Conservation (phyloP, 1,140 invertebrate species). For the Tyrophagus putrescentiae region DNA sequence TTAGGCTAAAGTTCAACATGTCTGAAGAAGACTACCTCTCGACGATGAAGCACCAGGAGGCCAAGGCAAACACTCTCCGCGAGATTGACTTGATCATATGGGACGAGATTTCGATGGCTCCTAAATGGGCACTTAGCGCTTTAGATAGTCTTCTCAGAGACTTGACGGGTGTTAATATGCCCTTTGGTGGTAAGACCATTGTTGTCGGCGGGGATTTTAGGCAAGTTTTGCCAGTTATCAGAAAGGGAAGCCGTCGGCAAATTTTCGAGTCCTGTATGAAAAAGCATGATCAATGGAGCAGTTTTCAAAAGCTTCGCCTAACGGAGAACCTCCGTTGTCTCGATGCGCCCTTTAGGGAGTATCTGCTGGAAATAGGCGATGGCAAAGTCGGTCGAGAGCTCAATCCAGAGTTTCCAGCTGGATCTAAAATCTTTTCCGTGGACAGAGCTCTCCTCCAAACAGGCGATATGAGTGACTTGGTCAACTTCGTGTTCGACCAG, state of each 20-base stretch:
- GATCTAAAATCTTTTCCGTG: not conserved
- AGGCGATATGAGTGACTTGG: not conserved
- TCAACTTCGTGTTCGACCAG: not conserved
- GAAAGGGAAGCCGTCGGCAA: slow-evolving; percentile 30
- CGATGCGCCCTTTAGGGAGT: not conserved
- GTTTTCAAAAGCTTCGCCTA: slow-evolving; percentile 19
- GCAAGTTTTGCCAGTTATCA: slow-evolving; percentile 37
- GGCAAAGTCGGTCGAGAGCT: not conserved
- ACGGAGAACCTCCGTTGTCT: slow-evolving; percentile 25
- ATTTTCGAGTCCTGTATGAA: slow-evolving; percentile 33
- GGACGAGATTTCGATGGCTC: slow-evolving; percentile 9
- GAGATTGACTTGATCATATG: not conserved
- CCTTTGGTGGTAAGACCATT: slow-evolving; percentile 28
- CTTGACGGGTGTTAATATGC: slow-evolving; percentile 28
- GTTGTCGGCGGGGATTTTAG: slow-evolving; percentile 35
- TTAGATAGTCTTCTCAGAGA: slow-evolving; percentile 33
- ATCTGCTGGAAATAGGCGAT: not conserved
- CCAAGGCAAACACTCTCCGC: not conserved
- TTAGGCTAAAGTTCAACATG: not conserved
- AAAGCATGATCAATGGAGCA: slow-evolving; percentile 25
- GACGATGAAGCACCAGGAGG: not conserved
- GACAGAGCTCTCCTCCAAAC: not conserved
- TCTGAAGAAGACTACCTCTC: not conserved
- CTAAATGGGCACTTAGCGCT: not conserved
- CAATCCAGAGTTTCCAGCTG: too few species aligned